phyloP scores from a whole-genome alignment of 1,140 invertebrate species.

The Drosophila kikkawai region DNA sequence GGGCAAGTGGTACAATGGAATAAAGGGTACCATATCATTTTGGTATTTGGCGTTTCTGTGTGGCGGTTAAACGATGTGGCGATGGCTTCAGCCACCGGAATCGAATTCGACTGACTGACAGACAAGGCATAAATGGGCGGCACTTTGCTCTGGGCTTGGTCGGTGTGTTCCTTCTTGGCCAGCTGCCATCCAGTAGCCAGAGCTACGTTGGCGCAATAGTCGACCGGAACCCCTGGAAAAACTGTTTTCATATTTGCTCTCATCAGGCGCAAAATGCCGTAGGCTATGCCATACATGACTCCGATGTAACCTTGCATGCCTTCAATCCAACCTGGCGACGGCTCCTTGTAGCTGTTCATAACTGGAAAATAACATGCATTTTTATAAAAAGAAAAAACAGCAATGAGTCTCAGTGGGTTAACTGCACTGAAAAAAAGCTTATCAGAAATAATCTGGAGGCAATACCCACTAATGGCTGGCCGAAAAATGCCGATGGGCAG shows the following conservation, averaged over 20 bases:
- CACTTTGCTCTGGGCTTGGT: slow-evolving; percentile 2
- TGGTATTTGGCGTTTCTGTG: slow-evolving; percentile 60
- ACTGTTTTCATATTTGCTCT: slow-evolving; percentile 85
- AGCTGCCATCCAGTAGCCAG: slow-evolving; percentile 90
- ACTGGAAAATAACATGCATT: slow-evolving; percentile 86
- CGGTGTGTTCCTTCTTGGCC: slow-evolving; percentile 47
- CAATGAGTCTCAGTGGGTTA: too few relatives aligned
- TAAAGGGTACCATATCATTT: slow-evolving; percentile 85
- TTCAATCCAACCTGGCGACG: slow-evolving; percentile 92
- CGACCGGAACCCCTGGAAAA: slow-evolving; percentile 90
- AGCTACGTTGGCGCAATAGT: slow-evolving; percentile 91
- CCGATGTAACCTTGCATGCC: slow-evolving; percentile 95
- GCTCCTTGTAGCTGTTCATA: slow-evolving; percentile 91
- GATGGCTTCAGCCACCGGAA: slow-evolving; percentile 87
- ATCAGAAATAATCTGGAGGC: background rate
- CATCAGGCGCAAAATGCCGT: slow-evolving; percentile 90
- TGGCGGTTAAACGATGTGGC: slow-evolving; percentile 45
- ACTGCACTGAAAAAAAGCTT: too few relatives aligned
- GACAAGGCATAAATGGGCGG: slow-evolving; percentile 89
- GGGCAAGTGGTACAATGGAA: slow-evolving; percentile 77
- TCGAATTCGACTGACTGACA: slow-evolving; percentile 87
- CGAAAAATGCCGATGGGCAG: slow-evolving; percentile 91
- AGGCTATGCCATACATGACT: slow-evolving; percentile 88
- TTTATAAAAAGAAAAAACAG: slow-evolving; percentile 85
- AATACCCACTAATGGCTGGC: slow-evolving; percentile 87